These are phyloP conservation scores for Bombus soroeensis DNA, from an alignment of 1,140 invertebrate species.

Conservation along the genomic window DNA sequence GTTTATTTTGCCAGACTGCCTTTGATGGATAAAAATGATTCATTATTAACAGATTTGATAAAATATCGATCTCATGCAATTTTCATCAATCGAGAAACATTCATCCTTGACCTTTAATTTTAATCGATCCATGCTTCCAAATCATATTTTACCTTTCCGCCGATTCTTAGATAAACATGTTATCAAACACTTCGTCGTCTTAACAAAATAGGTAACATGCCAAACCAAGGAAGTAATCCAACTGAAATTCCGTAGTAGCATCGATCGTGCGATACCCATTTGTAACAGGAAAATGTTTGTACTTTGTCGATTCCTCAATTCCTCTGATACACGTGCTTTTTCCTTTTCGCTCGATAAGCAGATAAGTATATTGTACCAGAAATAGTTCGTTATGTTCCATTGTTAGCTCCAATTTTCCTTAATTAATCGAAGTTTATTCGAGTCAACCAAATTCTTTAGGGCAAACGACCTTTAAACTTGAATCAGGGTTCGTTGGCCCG, in stretches of 20 bases:
- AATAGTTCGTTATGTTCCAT: background rate
- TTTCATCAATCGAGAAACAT: background rate
- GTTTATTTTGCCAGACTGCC: background rate
- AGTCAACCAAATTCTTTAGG: background rate
- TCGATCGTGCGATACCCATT: background rate
- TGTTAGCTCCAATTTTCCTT: background rate
- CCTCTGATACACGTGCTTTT: background rate
- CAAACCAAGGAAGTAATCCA: background rate
- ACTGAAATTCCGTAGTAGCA: background rate
- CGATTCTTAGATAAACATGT: background rate
- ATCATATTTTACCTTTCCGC: background rate
- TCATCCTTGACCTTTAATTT: background rate
- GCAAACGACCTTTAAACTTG: conserved; percentile 32
- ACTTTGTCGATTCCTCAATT: background rate
- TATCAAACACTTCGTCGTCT: no score
- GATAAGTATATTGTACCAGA: background rate
- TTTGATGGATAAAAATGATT: background rate
- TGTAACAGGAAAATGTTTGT: background rate
- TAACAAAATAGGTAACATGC: background rate
- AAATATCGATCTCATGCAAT: background rate
- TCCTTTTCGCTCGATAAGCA: no score
- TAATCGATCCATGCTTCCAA: background rate
- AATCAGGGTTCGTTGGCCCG: conserved; percentile 28
- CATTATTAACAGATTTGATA: conserved; percentile 8
- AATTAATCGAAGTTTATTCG: no score